Conservation (phyloP, 2,888 invertebrate species). For the Dioctria linearis region DNA sequence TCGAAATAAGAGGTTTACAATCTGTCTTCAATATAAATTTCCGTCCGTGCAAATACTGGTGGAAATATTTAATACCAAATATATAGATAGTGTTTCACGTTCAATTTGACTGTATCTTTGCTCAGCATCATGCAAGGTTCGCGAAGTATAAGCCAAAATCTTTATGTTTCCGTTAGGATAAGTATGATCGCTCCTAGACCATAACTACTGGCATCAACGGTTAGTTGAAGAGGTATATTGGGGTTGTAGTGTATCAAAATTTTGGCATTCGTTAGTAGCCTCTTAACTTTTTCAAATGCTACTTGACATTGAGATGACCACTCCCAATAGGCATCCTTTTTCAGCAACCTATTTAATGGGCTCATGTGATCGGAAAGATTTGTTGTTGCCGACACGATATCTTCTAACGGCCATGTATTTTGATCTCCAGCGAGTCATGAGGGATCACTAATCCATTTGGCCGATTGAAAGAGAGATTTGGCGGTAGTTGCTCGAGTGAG, state of each 20-base stretch:
- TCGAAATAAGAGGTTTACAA: constrained; percentile 64
- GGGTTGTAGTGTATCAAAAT: background rate
- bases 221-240: background rate
- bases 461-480: too few relatives aligned
- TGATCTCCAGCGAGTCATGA: too few relatives aligned
- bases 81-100: constrained; percentile 63
- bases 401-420: too few relatives aligned
- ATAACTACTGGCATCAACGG: background rate
- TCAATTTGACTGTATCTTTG: constrained; percentile 61
- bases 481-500: too few relatives aligned
- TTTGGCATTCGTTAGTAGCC: background rate
- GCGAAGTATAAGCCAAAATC: constrained; percentile 67
- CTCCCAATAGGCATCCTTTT: background rate
- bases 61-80: constrained; percentile 66
- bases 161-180: constrained; percentile 63
- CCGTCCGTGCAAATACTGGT: constrained; percentile 66
- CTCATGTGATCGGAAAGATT: background rate
- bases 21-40: constrained; percentile 67
- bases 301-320: background rate
- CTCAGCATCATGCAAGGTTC: constrained; percentile 60
- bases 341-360: constrained; percentile 55
- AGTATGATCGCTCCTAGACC: constrained; percentile 13
- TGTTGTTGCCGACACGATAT: too few relatives aligned
- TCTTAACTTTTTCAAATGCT: background rate
- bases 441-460: too few relatives aligned